Evolutionary conservation across 2,113 vertebrate species (phyloP), one percentile per base, ranked within the genome.

Genomic region (Prochilodus magdalenae): DNA sequence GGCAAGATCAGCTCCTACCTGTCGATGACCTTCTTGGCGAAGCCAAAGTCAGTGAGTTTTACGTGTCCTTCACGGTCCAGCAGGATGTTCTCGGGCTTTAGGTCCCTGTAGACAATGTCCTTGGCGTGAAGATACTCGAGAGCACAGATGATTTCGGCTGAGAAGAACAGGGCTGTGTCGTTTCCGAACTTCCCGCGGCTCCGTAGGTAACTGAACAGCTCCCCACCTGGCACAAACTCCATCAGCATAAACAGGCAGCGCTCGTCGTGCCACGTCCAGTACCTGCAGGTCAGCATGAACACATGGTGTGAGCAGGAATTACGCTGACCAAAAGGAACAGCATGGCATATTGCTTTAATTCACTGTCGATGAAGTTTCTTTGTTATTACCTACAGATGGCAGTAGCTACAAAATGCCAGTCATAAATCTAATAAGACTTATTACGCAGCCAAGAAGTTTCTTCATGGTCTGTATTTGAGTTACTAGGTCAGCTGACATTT

Each of bases 31-130:
- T 84, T 84, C 78, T 84, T 84, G 24, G 83, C 77, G 3, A 95
- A 95, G 89, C 94, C 94, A 49, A 95, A 95, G 86, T 96, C 95
- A 0, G 94, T 95, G 76, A 96, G 93, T 85, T 95, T 95, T 89
- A 96, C 90, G 87, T 96, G 95, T 4, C 95, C 95, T 74, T 95
- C 93, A 70, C 92, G 90, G 70, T 95, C 95, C 84, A 95, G 87
- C 66, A 95, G 90, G 77, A 96, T 93, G 86, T 95, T 96, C 91
- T 96, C 95, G 12, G 95, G 95, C 87, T 95, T 96, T 83, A 95
- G 91, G 89, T 95, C 95, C 84, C 94, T 93, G 90, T 96, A 95
- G 80, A 94, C 94, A 33, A 95, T 93, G 80, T 92, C 91, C 89
- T 91, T 92, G 75, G 91, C 87, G 89, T 96, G 95, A 73, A 95